Evolutionary conservation across 2,797 vertebrate genomes (phyloP).

Genomic region (Anabacerthia variegaticeps): DNA sequence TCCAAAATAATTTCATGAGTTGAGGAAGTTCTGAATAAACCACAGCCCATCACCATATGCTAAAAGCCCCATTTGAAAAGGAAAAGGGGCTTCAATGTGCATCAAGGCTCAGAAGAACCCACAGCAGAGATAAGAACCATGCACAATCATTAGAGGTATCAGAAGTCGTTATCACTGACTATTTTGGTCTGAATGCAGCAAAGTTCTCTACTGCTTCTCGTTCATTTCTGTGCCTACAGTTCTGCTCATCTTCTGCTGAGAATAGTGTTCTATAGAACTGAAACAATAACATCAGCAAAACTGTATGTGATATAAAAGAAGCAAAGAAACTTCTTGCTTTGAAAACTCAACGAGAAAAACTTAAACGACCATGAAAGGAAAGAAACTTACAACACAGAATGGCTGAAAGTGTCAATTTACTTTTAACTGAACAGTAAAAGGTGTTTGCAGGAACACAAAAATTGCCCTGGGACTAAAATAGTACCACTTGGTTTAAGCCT

Average conservation of each 20-base stretch:
- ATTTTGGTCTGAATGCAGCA: neutral
- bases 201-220: neutral
- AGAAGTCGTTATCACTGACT: neutral
- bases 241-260: neutral
- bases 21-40: neutral
- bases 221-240: neutral
- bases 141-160: neutral
- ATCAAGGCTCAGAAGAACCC: neutral
- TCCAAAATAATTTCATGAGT: neutral
- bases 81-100: neutral
- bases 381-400: neutral
- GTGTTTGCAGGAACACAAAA: slow-evolving; percentile 53
- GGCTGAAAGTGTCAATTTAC: slow-evolving; percentile 41
- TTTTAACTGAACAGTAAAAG: slow-evolving; percentile 48
- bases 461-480: slow-evolving; percentile 51
- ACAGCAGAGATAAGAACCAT: neutral
- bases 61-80: neutral
- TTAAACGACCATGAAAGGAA: neutral
- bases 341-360: neutral
- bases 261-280: neutral
- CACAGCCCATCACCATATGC: neutral
- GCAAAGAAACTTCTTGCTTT: neutral
- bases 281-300: neutral
- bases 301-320: neutral
- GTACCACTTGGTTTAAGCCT: slow-evolving; percentile 32